Base-by-base conservation (phyloP, 30 jellyfish, hydroid and myxozoan genomes). In the Chrysaora quinquecirrha region DNA sequence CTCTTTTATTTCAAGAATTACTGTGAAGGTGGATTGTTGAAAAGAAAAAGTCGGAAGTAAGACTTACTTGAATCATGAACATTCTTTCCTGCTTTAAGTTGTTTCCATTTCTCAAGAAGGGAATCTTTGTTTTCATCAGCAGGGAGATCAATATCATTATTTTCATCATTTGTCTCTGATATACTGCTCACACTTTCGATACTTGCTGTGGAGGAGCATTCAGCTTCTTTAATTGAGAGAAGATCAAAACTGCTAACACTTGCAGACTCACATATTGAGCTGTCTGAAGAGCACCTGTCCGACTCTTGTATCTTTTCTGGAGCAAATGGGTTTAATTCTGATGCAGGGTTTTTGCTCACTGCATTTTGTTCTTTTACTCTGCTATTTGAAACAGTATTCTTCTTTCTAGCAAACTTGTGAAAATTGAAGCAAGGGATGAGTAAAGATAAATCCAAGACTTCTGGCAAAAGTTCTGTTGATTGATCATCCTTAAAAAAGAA, bases 311-410 rank as follows among this genome's bases (percentile, higher is more conserved):
- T 3, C 16, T 70, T 70, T 4, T 38, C 63, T 25, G 82, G 67
- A 1, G 82, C 82, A 70, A 70, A 70, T 3, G 82, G 82, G 63
- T 70, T 70, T 33, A 70, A 48, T n/a, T 70, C 82, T 11, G 82
- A 34, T 12, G 82, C 82, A 18, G 82, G 82, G 29, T 70, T 70
- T 38, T 21, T 18, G 63, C 24, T 70, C n/a, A 18, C n/a, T 9
- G 20, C 24, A 6, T 6, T 9, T 33, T 1, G 82, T 22, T 70
- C 82, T 70, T 33, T 70, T 21, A 38, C 3, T 34, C 58, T 7
- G 9, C 31, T 66, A 2, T 9, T 9, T 3, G 3, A 28, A 66
- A 60, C 61, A 24, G 78, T 16, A 24, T 28, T 66, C 6, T 66
- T 66, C 31, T 52, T 52, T 52, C 29, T 52, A 0, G 76, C 32